Evolutionary conservation across 2,797 vertebrate genomes (phyloP).

Genomic region (Picus viridis): DNA sequence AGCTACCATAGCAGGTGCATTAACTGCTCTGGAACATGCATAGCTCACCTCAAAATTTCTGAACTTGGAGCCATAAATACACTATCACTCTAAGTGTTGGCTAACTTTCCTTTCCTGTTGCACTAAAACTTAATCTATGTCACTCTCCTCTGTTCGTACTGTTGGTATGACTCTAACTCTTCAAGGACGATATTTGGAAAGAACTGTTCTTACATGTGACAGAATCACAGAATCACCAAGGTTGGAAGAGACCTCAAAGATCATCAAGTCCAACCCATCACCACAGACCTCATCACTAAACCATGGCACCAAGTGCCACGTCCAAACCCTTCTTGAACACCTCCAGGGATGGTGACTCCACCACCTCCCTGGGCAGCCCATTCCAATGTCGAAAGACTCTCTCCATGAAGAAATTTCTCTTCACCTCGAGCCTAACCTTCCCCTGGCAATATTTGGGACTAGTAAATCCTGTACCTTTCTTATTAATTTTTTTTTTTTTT

Average conservation of each 20-base stretch:
- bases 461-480: neutral
- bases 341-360: no score
- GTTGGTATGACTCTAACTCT: neutral
- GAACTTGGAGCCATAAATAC: neutral
- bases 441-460: neutral
- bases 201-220: accelerated
- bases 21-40: neutral
- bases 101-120: neutral
- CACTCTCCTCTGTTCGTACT: neutral
- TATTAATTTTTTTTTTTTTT: neutral
- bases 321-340: no score
- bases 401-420: no score
- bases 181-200: neutral
- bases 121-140: neutral
- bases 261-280: no score
- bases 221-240: accelerated
- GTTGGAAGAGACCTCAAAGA: no score
- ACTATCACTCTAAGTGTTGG: neutral
- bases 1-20: neutral
- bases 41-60: neutral
- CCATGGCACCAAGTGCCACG: no score
- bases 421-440: no score
- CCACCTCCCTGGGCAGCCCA: no score
- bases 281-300: no score
- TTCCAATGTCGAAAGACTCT: no score